Evolutionary conservation across 2,888 invertebrate genomes (phyloP), one percentile per base, ranked within the genome.

Genomic region (Drosophila fungiperda): DNA sequence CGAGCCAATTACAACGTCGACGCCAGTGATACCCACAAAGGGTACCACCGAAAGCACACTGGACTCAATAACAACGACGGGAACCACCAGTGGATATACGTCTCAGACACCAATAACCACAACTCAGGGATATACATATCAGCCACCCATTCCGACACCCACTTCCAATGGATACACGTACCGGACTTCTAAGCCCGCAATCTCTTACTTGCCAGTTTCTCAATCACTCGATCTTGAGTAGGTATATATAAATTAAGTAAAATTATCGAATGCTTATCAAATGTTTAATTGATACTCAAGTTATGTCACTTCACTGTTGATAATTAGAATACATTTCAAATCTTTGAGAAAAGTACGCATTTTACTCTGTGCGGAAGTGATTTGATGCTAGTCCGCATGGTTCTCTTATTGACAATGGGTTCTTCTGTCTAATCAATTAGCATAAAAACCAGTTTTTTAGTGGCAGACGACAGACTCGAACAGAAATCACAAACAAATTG

Each of bases 371-470:
- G 63, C 78, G 78, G 78, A 78, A 78, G 65, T 80, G 45, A 54
- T 59, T 29, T 6, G 49, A 63, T 36, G 12, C 50, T 45, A 53
- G 53, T 48, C 40, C 42, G 33, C 62, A 52, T 58, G 33, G 6
- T 61, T 70, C 60, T 53, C 38, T 33, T 52, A 62, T 59, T 76
- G 65, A 80, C 77, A 78, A 73, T 80, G 65, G 62, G 53, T 57
- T 57, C 45, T 66, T 72, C 77, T 78, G 68, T 80, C 32, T 23
- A 20, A 23, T 33, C 59, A 80, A 80, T 78, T 78, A 80, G 73
- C 81, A 80, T 78, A 61, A 15, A 78, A 78, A 78, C 78, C 77
- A 52, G 78, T 80, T 78, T 45, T 45, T 68, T 9, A 15, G 35
- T 63, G 50, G 45, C 42, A 70, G 59, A 45, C 53, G 67, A 53